Evolutionary conservation across 2,113 vertebrate genomes (phyloP).

Genomic region (Pterophyllum scalare): DNA sequence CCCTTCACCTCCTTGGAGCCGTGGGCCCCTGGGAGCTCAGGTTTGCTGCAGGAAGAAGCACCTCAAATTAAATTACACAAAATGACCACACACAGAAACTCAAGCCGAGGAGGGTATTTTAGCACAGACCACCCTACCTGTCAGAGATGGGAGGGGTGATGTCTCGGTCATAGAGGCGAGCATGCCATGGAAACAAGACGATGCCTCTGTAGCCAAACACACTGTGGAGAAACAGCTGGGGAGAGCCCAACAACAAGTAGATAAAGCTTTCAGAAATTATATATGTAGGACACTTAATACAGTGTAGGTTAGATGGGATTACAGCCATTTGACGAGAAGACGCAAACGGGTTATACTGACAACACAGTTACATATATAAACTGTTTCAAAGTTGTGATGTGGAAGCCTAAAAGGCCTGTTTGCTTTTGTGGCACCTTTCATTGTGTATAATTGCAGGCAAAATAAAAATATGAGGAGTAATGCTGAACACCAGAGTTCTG

Average conservation of each 20-base stretch:
- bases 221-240: constrained; percentile 96
- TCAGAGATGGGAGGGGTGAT: constrained; percentile 89
- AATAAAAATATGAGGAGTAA: neutral
- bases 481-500: neutral
- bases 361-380: neutral
- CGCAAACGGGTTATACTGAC: neutral
- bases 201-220: constrained; percentile 98
- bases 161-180: constrained; percentile 94
- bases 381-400: neutral
- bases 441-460: neutral
- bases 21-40: constrained; percentile 85
- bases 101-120: neutral
- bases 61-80: neutral
- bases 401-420: neutral
- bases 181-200: constrained; percentile 98
- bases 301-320: constrained; percentile 31
- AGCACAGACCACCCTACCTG: constrained; percentile 79
- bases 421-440: neutral
- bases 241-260: constrained; percentile 41
- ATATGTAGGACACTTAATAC: constrained; percentile 7
- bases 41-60: constrained; percentile 65
- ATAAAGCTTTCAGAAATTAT: constrained; percentile 32
- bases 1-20: constrained; percentile 97
- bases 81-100: neutral
- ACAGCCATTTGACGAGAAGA: constrained; percentile 33